phyloP scores from a whole-genome alignment of 2,797 vertebrate genomes.

The Syndactyla subalaris region DNA sequence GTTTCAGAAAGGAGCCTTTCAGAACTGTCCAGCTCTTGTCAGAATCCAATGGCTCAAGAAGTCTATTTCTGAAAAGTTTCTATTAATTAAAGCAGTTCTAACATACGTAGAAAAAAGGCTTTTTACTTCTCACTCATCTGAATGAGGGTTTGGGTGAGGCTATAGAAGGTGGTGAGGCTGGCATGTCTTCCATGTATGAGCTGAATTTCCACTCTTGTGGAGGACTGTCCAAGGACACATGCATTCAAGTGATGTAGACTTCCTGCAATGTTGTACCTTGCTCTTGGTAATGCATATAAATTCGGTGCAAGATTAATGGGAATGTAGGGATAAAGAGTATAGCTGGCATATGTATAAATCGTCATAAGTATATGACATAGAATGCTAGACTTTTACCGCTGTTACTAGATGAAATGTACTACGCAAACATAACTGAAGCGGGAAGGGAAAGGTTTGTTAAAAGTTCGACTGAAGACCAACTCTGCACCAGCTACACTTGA shows the following conservation, averaged over 20 bases:
- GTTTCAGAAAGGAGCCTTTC: not conserved
- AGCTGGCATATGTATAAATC: not conserved
- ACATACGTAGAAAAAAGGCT: not conserved
- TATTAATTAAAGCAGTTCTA: not conserved
- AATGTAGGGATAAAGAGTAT: accelerated
- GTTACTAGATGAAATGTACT: not conserved
- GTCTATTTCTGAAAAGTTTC: not conserved
- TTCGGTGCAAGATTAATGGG: not conserved
- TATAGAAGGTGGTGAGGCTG: not conserved
- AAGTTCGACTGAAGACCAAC: not conserved
- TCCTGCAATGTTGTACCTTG: not conserved
- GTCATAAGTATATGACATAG: not conserved
- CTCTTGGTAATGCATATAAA: not conserved
- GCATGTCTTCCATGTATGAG: accelerated
- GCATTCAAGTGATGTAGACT: not conserved
- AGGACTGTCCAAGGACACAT: not conserved
- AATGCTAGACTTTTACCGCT: not conserved
- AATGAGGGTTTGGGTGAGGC: not conserved
- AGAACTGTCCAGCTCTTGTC: not conserved
- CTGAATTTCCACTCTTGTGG: not conserved
- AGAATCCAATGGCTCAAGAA: not conserved
- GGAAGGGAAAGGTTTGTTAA: not conserved
- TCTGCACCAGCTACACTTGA: not conserved
- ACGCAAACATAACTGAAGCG: not conserved
- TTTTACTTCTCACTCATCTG: not conserved